Evolutionary conservation across 1,140 invertebrate species (phyloP).

Genomic region (Drosophila subobscura): DNA sequence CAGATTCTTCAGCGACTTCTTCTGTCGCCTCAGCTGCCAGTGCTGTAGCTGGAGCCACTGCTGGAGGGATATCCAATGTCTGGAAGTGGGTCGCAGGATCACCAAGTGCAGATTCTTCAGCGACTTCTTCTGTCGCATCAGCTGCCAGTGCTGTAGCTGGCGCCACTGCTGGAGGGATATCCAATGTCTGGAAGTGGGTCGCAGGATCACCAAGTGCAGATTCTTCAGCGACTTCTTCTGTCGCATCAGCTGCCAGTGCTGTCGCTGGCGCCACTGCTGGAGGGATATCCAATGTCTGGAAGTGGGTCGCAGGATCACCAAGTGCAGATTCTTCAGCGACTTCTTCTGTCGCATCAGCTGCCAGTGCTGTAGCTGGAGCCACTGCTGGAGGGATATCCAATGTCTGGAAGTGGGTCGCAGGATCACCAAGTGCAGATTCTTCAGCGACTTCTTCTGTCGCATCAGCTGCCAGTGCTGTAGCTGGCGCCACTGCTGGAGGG

Average conservation of each 20-base stretch:
- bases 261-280: not conserved
- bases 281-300: not conserved
- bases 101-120: no score
- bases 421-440: not conserved
- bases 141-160: no score
- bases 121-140: no score
- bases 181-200: not conserved
- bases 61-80: not conserved
- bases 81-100: not conserved
- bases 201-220: not conserved
- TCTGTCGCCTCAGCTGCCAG: not conserved
- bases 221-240: no score
- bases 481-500: not conserved
- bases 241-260: not conserved
- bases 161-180: no score
- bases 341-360: not conserved
- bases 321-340: not conserved
- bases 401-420: not conserved
- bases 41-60: not conserved
- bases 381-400: not conserved
- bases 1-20: no score
- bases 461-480: not conserved
- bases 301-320: not conserved
- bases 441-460: no score
- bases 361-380: not conserved